Evolutionary conservation across 2,113 vertebrate species (phyloP).

Genomic region (Poeciliopsis turrubarensis): DNA sequence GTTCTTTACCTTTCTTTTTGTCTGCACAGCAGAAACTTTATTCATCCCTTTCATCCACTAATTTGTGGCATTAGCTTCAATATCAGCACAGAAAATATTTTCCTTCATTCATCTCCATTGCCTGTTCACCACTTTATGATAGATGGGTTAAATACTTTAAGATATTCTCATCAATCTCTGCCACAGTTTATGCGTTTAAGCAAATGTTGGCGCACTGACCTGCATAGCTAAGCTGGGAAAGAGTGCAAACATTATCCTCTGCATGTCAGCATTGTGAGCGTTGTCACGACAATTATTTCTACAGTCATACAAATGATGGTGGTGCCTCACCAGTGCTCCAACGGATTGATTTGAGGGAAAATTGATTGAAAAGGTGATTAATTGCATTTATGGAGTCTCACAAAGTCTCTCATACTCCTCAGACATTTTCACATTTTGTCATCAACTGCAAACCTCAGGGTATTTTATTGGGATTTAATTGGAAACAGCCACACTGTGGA

Average conservation of each 20-base stretch:
- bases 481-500: neutral
- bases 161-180: neutral
- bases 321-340: neutral
- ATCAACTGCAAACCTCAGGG: neutral
- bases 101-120: too few relatives aligned
- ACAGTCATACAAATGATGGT: neutral
- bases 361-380: slow-evolving; percentile 1
- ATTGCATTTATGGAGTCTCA: neutral
- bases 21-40: too few relatives aligned
- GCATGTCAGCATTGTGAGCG: neutral
- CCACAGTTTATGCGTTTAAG: neutral
- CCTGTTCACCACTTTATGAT: neutral
- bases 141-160: neutral
- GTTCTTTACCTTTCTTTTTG: too few relatives aligned
- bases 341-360: neutral
- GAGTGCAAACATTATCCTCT: neutral
- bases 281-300: neutral
- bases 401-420: neutral
- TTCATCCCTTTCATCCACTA: too few relatives aligned
- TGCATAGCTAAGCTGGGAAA: neutral
- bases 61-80: too few relatives aligned
- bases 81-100: too few relatives aligned
- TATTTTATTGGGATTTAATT: neutral
- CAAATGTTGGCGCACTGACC: neutral
- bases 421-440: neutral